Evolutionary conservation across 92 coral and sea anemone species (phyloP).

Genomic region (Actinernus sp.): DNA sequence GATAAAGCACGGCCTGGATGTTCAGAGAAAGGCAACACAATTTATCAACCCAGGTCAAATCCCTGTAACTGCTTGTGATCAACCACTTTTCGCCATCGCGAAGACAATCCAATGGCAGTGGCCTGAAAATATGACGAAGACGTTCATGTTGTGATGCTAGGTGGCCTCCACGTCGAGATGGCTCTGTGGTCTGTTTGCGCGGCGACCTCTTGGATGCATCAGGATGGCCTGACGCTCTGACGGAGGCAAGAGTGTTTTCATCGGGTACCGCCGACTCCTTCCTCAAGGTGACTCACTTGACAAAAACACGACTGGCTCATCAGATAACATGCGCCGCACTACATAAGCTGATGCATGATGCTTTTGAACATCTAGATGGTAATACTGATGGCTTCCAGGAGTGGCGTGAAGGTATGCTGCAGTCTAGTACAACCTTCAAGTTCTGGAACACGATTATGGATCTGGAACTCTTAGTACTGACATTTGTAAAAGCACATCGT

Average conservation of each 20-base stretch:
- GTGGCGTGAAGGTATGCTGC: too few species aligned
- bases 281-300: conserved; percentile 46
- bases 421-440: too few species aligned
- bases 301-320: too few species aligned
- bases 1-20: conserved; percentile 76
- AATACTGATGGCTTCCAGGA: too few species aligned
- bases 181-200: conserved; percentile 49
- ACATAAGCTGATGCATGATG: too few species aligned
- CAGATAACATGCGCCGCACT: too few species aligned
- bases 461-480: too few species aligned
- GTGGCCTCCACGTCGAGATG: conserved; percentile 65
- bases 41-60: conserved; percentile 53
- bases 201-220: conserved; percentile 74
- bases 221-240: conserved; percentile 58
- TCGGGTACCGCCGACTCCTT: conserved; percentile 42
- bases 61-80: conserved; percentile 56
- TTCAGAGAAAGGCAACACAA: conserved; percentile 24
- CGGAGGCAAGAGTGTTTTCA: conserved; percentile 53
- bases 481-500: conserved; percentile 41
- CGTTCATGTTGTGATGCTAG: conserved; percentile 60
- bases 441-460: too few species aligned
- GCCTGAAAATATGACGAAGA: conserved; percentile 70
- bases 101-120: conserved; percentile 73
- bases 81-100: conserved; percentile 69
- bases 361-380: too few species aligned